phyloP scores from a whole-genome alignment of 2,888 invertebrate genomes.

The Hydropsyche betteni region DNA sequence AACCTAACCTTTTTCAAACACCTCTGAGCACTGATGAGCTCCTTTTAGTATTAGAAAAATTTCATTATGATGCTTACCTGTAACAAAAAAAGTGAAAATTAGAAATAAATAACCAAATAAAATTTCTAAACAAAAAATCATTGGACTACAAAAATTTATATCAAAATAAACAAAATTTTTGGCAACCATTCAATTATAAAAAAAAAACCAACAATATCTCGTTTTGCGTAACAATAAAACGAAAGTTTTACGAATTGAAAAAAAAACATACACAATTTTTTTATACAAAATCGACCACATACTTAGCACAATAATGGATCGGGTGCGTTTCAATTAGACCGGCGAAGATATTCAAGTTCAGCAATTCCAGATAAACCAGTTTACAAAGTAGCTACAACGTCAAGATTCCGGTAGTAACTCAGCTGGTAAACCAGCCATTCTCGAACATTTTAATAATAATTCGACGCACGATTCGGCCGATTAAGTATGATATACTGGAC shows the following conservation, averaged over 20 bases:
- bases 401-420: slow-evolving; percentile 39
- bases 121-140: background rate
- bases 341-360: slow-evolving; percentile 39
- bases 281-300: background rate
- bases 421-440: slow-evolving; percentile 32
- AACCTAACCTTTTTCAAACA: too few species aligned
- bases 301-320: slow-evolving; percentile 21
- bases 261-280: too few species aligned
- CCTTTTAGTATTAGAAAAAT: too few species aligned
- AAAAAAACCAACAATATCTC: background rate
- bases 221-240: too few species aligned
- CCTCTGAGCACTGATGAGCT: too few species aligned
- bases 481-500: background rate
- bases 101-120: background rate
- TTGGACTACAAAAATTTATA: background rate
- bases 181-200: background rate
- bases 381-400: slow-evolving; percentile 28
- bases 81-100: slow-evolving; percentile 16
- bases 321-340: slow-evolving; percentile 37
- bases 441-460: background rate
- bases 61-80: slow-evolving; percentile 2
- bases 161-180: background rate
- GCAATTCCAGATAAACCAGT: slow-evolving; percentile 38
- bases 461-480: background rate
- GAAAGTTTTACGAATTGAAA: too few species aligned